A percentile compares a stretch with the other conserved stretches of the same genome.
These are phyloP conservation scores for Tachycineta bicolor DNA, from an alignment of 2,113 vertebrate species.

Conservation along the genomic window DNA sequence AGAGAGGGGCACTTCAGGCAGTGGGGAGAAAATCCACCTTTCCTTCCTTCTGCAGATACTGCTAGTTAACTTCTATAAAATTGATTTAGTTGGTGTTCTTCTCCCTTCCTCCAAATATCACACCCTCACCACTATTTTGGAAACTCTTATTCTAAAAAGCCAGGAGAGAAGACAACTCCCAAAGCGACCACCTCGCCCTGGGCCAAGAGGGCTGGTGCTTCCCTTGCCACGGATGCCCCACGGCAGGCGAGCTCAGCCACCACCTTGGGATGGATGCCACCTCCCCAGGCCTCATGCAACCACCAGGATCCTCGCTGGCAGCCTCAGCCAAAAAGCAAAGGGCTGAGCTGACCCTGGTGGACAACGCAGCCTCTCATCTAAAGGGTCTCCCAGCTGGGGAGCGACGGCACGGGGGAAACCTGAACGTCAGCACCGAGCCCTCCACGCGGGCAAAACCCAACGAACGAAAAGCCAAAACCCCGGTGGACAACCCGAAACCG, in stretches of 20 bases:
- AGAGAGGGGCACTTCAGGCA: neutral
- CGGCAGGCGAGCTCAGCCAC: neutral
- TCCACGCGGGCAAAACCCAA: fast-evolving
- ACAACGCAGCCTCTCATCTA: neutral
- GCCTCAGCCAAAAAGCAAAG: neutral
- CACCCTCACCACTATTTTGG: fast-evolving
- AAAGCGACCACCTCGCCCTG: fast-evolving
- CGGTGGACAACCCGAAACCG: neutral
- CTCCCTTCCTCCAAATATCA: neutral
- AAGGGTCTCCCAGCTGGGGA: neutral
- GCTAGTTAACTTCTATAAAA: neutral
- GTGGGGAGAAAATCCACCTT: neutral
- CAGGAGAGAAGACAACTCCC: neutral
- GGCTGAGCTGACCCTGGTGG: neutral
- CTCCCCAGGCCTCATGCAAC: neutral
- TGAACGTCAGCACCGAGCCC: neutral
- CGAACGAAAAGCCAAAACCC: fast-evolving
- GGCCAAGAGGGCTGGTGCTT: neutral
- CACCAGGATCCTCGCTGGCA: neutral
- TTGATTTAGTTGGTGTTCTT: neutral
- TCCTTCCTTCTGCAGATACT: neutral
- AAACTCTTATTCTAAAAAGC: neutral
- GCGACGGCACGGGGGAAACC: fast-evolving
- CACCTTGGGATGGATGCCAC: neutral
- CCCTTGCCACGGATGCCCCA: neutral